phyloP scores from a whole-genome alignment of 2,888 invertebrate genomes.

The Panzeria rudis region DNA sequence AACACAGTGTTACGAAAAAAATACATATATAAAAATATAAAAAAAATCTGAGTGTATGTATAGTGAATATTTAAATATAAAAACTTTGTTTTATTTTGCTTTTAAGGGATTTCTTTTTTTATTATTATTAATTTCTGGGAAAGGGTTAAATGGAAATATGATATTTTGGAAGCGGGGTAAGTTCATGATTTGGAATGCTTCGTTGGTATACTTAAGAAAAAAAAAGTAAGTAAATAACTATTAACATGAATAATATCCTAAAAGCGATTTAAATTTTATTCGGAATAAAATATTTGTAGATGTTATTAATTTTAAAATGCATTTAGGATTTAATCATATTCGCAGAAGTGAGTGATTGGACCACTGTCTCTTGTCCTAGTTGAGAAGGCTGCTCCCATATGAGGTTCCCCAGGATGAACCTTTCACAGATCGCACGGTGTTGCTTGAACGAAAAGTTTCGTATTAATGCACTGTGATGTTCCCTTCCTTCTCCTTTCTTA shows the following conservation, averaged over 20 bases:
- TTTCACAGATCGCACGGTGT: too few species aligned
- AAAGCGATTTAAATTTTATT: not conserved
- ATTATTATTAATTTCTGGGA: not conserved
- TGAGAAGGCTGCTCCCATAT: too few species aligned
- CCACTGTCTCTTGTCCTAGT: too few species aligned
- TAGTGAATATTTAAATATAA: slow-evolving; percentile 59
- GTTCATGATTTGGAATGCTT: not conserved
- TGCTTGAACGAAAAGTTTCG: too few species aligned
- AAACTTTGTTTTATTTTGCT: slow-evolving; percentile 49
- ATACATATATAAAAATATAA: not conserved
- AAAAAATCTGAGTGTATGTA: slow-evolving; percentile 47
- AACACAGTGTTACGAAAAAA: slow-evolving; percentile 45
- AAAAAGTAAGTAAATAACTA: not conserved
- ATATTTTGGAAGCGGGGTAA: not conserved
- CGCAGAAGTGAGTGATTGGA: too few species aligned
- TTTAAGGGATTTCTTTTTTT: slow-evolving; percentile 23
- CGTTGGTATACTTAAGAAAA: too few species aligned
- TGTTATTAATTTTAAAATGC: too few species aligned
- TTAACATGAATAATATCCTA: not conserved
- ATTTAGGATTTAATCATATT: too few species aligned
- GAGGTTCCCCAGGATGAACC: too few species aligned
- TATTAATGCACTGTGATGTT: too few species aligned
- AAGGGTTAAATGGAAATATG: not conserved
- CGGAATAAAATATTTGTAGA: not conserved
- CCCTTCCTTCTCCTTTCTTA: too few species aligned